Evolutionary conservation across 2,113 vertebrate species (phyloP).

Genomic region (Oryzias curvinotus): DNA sequence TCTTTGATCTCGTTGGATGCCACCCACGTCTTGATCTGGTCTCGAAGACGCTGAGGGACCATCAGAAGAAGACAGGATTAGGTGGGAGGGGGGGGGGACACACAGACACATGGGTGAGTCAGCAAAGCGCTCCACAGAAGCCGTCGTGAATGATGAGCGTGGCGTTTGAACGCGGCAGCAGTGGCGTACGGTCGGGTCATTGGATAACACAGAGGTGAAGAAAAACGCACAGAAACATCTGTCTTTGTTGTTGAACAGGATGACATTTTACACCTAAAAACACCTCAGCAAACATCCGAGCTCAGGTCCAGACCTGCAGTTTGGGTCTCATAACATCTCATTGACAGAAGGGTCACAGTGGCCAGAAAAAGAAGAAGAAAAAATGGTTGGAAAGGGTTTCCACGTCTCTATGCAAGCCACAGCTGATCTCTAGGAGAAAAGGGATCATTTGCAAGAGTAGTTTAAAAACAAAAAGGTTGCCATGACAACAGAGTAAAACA

Average conservation of each 20-base stretch:
- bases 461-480: no score
- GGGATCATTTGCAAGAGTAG: no score
- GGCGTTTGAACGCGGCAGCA: conserved; percentile 19
- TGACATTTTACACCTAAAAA: not conserved
- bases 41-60: conserved; percentile 84
- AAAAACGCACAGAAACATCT: not conserved
- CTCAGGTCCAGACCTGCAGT: no score
- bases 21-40: conserved; percentile 97
- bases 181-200: conserved; percentile 52
- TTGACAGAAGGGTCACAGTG: no score
- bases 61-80: conserved; percentile 19
- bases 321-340: no score
- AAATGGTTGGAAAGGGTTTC: no score
- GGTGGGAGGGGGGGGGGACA: not conserved
- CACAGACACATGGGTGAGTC: conserved; percentile 30
- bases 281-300: not conserved
- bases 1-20: conserved; percentile 94
- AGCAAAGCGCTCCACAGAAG: conserved; percentile 27
- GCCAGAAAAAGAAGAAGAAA: no score
- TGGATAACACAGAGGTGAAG: not conserved
- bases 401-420: no score
- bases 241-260: not conserved
- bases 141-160: conserved; percentile 49
- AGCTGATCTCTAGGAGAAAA: no score
- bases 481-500: no score